These are phyloP conservation scores for Cosmia trapezina DNA, from an alignment of 2,888 invertebrate species.

Conservation along the genomic window DNA sequence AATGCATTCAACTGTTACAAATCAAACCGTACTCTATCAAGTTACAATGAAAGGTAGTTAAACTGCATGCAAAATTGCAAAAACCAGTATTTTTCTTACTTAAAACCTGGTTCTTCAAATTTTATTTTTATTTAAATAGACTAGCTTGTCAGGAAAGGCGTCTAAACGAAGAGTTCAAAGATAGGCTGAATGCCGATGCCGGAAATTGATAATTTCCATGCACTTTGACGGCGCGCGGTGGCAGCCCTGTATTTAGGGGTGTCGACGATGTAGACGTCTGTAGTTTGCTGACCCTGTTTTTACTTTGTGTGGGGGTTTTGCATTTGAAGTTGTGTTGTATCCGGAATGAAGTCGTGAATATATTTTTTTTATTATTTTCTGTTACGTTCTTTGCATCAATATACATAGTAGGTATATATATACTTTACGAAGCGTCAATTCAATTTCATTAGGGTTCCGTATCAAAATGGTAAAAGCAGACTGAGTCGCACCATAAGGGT, in stretches of 20 bases:
- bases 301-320: background rate
- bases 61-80: background rate
- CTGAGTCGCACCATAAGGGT: too few species aligned
- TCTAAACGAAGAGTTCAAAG: conserved; percentile 23
- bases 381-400: background rate
- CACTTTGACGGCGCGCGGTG: conserved; percentile 42
- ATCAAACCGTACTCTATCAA: background rate
- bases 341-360: background rate
- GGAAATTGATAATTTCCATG: conserved; percentile 61
- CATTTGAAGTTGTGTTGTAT: background rate
- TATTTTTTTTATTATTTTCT: background rate
- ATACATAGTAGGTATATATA: background rate
- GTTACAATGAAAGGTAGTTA: background rate
- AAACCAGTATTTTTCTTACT: background rate
- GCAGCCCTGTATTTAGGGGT: conserved; percentile 33
- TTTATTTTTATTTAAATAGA: conserved; percentile 19
- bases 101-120: background rate
- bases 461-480: too few species aligned
- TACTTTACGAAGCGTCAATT: background rate
- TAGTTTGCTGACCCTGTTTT: conserved; percentile 10
- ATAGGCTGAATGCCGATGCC: conserved; percentile 18
- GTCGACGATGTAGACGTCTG: conserved; percentile 2
- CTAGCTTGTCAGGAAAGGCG: background rate
- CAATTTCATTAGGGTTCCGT: background rate
- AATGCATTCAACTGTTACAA: background rate